phyloP scores from a whole-genome alignment of 2,888 invertebrate species.

The Cephalotes varians region DNA sequence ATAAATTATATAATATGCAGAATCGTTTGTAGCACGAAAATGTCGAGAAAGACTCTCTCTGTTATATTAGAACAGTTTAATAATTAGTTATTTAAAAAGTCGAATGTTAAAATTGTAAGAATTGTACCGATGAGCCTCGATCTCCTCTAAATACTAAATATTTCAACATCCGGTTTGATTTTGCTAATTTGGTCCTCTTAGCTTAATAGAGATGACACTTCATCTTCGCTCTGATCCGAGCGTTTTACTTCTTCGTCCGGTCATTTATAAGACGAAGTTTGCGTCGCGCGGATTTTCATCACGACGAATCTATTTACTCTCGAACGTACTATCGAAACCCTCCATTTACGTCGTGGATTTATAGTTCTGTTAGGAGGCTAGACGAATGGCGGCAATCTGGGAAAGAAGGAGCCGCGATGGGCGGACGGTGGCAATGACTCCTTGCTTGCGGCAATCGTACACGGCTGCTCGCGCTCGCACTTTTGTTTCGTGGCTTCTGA shows the following conservation, averaged over 20 bases:
- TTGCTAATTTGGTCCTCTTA: too few relatives aligned
- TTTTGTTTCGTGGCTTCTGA: constrained; percentile 50
- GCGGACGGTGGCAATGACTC: constrained; percentile 44
- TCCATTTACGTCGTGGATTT: constrained; percentile 54
- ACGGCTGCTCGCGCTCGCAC: constrained; percentile 29
- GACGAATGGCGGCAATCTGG: constrained; percentile 53
- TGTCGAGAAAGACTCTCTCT: too few relatives aligned
- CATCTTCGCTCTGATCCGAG: constrained; percentile 1
- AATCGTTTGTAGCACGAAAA: too few relatives aligned
- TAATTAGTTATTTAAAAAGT: too few relatives aligned
- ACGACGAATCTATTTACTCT: constrained; percentile 50
- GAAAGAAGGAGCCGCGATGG: constrained; percentile 45
- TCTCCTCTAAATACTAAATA: too few relatives aligned
- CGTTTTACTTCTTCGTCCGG: constrained; percentile 10
- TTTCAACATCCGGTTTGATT: too few relatives aligned
- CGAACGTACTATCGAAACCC: constrained; percentile 41
- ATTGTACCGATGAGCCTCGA: too few relatives aligned
- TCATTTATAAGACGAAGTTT: constrained; percentile 23
- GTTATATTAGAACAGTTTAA: too few relatives aligned
- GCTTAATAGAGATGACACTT: too few relatives aligned
- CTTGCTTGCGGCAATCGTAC: constrained; percentile 50
- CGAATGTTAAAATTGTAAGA: too few relatives aligned
- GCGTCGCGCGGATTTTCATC: constrained; percentile 46
- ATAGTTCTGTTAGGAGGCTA: constrained; percentile 40
- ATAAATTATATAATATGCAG: too few relatives aligned